Evolutionary conservation across 2,888 invertebrate genomes (phyloP).

Genomic region (Cosmia pyralina): DNA sequence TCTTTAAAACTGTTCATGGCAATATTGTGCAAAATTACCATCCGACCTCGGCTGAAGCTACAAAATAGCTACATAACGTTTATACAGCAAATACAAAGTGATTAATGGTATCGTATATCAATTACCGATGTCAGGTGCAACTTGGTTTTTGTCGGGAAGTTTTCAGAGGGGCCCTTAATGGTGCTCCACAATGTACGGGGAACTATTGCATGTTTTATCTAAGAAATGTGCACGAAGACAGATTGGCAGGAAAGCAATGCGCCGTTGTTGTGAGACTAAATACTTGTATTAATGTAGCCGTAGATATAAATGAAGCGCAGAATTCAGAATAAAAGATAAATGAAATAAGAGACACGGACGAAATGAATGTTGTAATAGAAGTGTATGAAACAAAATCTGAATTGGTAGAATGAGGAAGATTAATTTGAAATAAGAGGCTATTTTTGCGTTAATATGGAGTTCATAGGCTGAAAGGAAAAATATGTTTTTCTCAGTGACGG

Average conservation of each 20-base stretch:
- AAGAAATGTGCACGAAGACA: constrained; percentile 66
- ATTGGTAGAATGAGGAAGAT: constrained; percentile 39
- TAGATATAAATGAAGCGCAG: constrained; percentile 44
- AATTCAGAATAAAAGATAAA: constrained; percentile 54
- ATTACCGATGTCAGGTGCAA: constrained; percentile 87
- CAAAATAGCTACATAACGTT: constrained; percentile 66
- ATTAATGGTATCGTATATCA: constrained; percentile 87
- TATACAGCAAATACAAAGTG: constrained; percentile 78
- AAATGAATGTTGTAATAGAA: constrained; percentile 55
- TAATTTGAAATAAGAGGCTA: constrained; percentile 36
- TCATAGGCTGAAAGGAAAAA: constrained; percentile 12
- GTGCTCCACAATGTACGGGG: constrained; percentile 70
- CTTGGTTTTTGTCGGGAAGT: constrained; percentile 78
- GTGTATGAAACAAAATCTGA: constrained; percentile 48
- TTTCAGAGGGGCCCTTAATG: constrained; percentile 74
- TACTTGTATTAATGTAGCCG: constrained; percentile 53
- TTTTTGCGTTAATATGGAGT: constrained; percentile 20
- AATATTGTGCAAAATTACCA: constrained; percentile 26
- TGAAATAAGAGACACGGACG: constrained; percentile 49
- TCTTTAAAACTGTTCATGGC: neutral
- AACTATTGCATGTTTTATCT: constrained; percentile 75
- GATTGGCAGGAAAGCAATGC: constrained; percentile 56
- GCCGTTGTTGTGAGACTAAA: constrained; percentile 55
- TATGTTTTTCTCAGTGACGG: constrained; percentile 1
- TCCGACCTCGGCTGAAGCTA: constrained; percentile 27